Percentiles rank a stretch among this genome's conserved stretches.
Conservation (phyloP, 2,797 vertebrate species). For the Myotis myotis region DNA sequence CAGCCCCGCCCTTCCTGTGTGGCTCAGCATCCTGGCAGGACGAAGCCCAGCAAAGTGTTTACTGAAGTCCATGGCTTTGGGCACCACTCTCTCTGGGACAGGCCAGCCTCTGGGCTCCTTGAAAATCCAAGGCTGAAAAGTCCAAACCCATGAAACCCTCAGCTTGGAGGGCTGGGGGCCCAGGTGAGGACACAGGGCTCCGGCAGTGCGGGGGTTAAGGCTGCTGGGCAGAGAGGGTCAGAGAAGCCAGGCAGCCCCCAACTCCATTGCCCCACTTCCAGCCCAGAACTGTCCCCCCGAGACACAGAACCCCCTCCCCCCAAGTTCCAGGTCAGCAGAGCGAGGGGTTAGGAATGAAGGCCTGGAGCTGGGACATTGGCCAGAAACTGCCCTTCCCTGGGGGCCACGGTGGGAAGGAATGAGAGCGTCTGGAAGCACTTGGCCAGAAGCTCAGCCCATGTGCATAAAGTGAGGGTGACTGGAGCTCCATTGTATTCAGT, state of each 20-base stretch:
- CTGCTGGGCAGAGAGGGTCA: accelerated
- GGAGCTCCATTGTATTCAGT: no score
- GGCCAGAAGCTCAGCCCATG: accelerated
- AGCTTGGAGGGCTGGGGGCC: neutral
- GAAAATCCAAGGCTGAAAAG: neutral
- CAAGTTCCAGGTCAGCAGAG: neutral
- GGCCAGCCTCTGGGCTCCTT: neutral
- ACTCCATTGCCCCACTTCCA: accelerated
- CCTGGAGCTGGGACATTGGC: neutral
- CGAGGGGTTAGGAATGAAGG: neutral
- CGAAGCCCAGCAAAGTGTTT: accelerated
- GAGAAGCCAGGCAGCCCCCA: neutral
- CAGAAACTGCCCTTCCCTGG: neutral
- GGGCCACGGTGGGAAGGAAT: accelerated
- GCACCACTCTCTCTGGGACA: neutral
- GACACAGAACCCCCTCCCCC: accelerated
- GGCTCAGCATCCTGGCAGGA: neutral
- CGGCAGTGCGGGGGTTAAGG: neutral
- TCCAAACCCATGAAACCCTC: neutral
- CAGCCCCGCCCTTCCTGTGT: accelerated
- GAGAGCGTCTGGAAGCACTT: accelerated
- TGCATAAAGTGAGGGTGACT: accelerated
- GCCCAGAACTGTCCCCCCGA: neutral
- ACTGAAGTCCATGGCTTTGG: neutral
- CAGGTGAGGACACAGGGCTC: neutral